Percentiles rank a stretch among this genome's conserved stretches.
phyloP scores from a whole-genome alignment of 2,797 vertebrate genomes.

The Tinamus major region DNA sequence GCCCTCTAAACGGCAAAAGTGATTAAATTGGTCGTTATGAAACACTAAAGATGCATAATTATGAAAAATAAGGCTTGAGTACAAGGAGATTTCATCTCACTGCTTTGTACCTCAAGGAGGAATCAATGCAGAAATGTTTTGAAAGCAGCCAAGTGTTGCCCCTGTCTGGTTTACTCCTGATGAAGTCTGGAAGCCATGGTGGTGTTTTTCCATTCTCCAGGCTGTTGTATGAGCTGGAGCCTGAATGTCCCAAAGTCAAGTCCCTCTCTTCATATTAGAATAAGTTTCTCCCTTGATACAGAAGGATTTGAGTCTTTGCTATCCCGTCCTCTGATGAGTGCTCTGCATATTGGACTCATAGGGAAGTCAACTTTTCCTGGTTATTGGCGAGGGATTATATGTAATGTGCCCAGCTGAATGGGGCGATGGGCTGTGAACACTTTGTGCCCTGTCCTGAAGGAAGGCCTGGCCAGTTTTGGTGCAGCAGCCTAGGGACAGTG shows the following conservation, averaged over 20 bases:
- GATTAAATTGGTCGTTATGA: slow-evolving; percentile 85
- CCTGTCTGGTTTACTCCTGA: slow-evolving; percentile 41
- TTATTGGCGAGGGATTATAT: not conserved
- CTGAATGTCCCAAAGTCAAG: not conserved
- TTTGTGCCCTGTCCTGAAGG: not conserved
- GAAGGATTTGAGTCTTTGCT: not conserved
- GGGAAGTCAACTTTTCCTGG: not conserved
- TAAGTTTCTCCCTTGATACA: not conserved
- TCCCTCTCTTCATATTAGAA: not conserved
- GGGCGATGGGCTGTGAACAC: not conserved
- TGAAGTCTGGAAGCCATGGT: not conserved
- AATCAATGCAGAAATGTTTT: slow-evolving; percentile 69
- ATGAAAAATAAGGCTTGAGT: slow-evolving; percentile 82
- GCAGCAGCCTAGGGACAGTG: fast-evolving
- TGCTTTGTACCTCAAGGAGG: slow-evolving; percentile 76
- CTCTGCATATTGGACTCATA: not conserved
- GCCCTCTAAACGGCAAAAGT: slow-evolving; percentile 81
- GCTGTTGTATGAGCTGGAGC: not conserved
- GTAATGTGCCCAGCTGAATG: not conserved
- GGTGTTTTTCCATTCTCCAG: not conserved
- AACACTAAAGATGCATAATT: slow-evolving; percentile 83
- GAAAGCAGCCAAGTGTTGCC: slow-evolving; percentile 55
- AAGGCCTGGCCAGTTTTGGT: not conserved
- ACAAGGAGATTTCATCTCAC: slow-evolving; percentile 75
- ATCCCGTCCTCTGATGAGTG: not conserved